Conservation (phyloP, 2,113 vertebrate genomes). For the Columba janthina region DNA sequence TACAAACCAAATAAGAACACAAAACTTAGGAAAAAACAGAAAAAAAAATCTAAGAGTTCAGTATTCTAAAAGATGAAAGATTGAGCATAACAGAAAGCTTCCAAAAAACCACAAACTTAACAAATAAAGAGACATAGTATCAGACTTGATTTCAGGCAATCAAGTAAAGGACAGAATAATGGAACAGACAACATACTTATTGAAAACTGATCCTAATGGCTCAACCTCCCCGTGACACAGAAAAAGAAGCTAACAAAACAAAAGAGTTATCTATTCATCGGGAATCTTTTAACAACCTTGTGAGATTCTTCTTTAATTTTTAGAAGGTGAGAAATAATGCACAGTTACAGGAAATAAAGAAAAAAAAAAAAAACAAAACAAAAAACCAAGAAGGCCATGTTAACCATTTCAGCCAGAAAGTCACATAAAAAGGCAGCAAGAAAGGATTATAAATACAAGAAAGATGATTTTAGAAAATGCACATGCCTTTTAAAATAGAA, state of each 20-base stretch:
- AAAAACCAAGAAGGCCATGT: accelerated
- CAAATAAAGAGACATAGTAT: neutral
- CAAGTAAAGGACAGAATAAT: neutral
- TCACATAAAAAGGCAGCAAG: neutral
- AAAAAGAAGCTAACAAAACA: neutral
- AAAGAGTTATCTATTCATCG: neutral
- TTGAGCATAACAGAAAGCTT: neutral
- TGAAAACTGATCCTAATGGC: neutral
- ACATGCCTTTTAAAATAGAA: neutral
- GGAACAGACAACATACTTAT: accelerated
- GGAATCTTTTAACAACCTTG: neutral
- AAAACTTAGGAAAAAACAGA: neutral
- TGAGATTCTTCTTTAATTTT: neutral
- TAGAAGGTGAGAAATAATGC: neutral
- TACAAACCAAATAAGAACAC: neutral
- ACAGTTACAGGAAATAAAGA: neutral
- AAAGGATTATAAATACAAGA: neutral
- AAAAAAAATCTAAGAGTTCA: neutral
- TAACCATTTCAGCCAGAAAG: neutral
- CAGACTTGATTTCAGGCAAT: neutral
- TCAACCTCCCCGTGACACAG: neutral
- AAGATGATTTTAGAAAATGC: neutral
- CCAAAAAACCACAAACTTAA: neutral
- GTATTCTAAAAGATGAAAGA: neutral
- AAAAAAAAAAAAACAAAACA: neutral